Percentiles rank a stretch among this genome's conserved stretches.
Evolutionary conservation across 2,113 vertebrate genomes (phyloP).

Genomic region (Marcusenius ussheri): DNA sequence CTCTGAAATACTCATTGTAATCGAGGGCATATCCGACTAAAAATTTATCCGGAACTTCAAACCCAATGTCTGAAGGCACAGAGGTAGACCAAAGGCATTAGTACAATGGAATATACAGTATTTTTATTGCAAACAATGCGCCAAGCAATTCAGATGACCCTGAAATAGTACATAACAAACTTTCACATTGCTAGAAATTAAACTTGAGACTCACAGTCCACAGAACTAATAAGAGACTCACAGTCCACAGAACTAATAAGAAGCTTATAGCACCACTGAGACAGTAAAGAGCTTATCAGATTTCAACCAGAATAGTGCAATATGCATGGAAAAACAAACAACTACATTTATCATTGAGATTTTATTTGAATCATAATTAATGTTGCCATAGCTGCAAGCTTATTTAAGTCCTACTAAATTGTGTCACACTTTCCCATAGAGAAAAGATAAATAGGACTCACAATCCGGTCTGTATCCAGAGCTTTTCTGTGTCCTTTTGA

Average conservation of each 20-base stretch:
- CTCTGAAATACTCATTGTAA: conserved; percentile 74
- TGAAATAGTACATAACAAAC: neutral
- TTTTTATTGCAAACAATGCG: neutral
- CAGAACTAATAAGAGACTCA: neutral
- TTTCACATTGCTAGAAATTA: neutral
- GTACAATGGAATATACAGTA: neutral
- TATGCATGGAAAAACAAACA: neutral
- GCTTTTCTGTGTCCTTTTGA: conserved; percentile 68
- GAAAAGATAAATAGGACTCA: conserved; percentile 46
- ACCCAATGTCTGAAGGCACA: conserved; percentile 60
- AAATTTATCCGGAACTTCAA: conserved; percentile 71
- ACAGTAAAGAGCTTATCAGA: conserved; percentile 54
- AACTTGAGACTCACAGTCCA: neutral
- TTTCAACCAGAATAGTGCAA: conserved; percentile 45
- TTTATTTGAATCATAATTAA: neutral
- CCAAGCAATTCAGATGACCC: neutral
- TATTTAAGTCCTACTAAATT: neutral
- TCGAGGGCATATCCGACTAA: conserved; percentile 71
- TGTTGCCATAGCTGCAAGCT: neutral
- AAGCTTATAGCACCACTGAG: neutral
- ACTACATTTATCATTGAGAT: conserved; percentile 33
- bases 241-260: neutral
- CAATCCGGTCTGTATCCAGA: conserved; percentile 70
- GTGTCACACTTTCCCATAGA: no score
- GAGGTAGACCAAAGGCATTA: neutral